Conservation (phyloP, 2,797 vertebrate genomes). For the Gastrophryne carolinensis region DNA sequence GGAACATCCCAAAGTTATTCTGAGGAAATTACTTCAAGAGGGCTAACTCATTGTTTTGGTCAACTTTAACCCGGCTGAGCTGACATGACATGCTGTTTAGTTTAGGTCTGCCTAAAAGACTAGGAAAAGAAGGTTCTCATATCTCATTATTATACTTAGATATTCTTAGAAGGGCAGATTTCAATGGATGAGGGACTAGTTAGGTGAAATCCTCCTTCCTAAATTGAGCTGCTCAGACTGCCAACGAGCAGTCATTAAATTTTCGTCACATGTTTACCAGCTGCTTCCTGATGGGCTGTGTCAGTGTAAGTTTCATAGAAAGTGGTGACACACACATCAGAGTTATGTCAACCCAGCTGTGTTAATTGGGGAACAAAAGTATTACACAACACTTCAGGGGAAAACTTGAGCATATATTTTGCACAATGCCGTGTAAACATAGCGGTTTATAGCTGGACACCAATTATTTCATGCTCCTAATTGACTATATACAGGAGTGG, state of each 20-base stretch:
- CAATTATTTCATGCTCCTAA: neutral
- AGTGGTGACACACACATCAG: conserved; percentile 33
- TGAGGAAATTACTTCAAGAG: too few species aligned
- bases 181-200: neutral
- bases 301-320: conserved; percentile 31
- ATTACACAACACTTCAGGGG: conserved; percentile 32
- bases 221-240: neutral
- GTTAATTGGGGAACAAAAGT: conserved; percentile 40
- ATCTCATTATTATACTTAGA: too few species aligned
- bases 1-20: too few species aligned
- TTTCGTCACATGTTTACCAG: conserved; percentile 27
- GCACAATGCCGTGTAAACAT: conserved; percentile 11
- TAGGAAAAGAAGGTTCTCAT: too few species aligned
- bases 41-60: too few species aligned
- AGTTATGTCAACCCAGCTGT: conserved; percentile 36
- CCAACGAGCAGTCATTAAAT: conserved; percentile 16
- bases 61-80: too few species aligned
- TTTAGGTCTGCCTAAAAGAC: too few species aligned
- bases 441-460: neutral
- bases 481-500: neutral
- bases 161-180: neutral
- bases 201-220: neutral
- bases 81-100: too few species aligned
- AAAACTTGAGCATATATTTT: conserved; percentile 32
- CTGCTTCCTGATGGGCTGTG: conserved; percentile 34